Evolutionary conservation across 2,113 vertebrate genomes (phyloP).

Genomic region (Psophia crepitans): DNA sequence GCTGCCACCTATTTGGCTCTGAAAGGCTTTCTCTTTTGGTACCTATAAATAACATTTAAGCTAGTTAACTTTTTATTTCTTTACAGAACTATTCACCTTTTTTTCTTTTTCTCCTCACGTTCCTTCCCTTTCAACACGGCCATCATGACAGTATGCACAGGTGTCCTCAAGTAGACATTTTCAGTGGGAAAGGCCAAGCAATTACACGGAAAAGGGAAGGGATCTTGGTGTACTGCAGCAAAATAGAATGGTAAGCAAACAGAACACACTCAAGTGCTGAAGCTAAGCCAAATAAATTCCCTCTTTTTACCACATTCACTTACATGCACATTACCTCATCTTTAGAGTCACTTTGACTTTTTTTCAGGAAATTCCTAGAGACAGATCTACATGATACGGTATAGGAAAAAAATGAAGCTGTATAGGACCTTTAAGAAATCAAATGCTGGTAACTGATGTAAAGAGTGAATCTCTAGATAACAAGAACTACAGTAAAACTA

Average conservation of each 20-base stretch:
- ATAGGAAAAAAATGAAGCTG: neutral
- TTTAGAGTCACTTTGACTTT: neutral
- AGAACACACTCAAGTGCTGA: neutral
- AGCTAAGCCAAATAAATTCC: neutral
- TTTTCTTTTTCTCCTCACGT: neutral
- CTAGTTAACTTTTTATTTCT: neutral
- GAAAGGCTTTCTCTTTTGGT: neutral
- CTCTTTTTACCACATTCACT: neutral
- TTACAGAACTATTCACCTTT: neutral
- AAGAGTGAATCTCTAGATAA: neutral
- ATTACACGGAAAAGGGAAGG: accelerated
- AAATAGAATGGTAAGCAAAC: neutral
- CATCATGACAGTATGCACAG: neutral
- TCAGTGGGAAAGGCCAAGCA: neutral
- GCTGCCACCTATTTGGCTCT: neutral
- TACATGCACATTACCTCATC: neutral
- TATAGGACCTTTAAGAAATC: slow-evolving; percentile 1
- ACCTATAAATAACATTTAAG: neutral
- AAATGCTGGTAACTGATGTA: neutral
- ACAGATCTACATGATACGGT: neutral
- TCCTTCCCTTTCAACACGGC: neutral
- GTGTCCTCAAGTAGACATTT: neutral
- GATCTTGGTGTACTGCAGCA: neutral
- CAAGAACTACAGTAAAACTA: neutral
- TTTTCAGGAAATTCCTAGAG: neutral